These are phyloP conservation scores for Cichladusa arquata DNA, from an alignment of 2,113 vertebrate species.

Conservation along the genomic window DNA sequence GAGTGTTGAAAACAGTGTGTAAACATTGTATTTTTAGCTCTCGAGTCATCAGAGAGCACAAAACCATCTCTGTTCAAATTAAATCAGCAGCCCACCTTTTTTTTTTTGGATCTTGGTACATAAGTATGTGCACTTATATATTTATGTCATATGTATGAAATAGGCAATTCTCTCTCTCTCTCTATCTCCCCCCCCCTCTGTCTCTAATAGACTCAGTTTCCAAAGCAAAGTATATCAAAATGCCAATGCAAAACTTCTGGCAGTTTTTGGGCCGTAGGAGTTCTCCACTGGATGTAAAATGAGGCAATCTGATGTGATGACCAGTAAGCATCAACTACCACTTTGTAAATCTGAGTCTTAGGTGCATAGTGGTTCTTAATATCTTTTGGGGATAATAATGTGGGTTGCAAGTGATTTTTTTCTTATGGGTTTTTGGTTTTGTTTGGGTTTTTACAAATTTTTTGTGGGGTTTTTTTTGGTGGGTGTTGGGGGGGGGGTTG, in stretches of 20 bases:
- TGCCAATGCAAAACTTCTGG: not conserved
- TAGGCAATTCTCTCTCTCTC: no score
- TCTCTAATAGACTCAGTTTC: not conserved
- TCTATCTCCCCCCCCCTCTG: no score
- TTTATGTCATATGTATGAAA: not conserved
- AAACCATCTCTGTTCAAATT: not conserved
- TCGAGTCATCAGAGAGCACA: not conserved
- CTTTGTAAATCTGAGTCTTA: not conserved
- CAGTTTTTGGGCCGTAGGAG: not conserved
- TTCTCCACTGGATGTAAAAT: not conserved
- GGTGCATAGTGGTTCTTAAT: not conserved
- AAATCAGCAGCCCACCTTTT: not conserved
- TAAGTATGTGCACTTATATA: fast-evolving
- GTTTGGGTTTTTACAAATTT: not conserved
- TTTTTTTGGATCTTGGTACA: not conserved
- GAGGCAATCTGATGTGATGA: not conserved
- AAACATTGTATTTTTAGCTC: not conserved
- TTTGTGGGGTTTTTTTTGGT: not conserved
- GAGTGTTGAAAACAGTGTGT: not conserved
- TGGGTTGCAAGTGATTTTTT: not conserved
- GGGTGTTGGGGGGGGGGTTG: no score
- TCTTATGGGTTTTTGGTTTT: not conserved
- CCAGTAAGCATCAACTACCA: not conserved
- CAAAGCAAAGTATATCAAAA: not conserved
- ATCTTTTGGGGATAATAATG: not conserved